These are phyloP conservation scores for Agrilus biguttatus DNA, from an alignment of 2,888 invertebrate species.

Conservation along the genomic window DNA sequence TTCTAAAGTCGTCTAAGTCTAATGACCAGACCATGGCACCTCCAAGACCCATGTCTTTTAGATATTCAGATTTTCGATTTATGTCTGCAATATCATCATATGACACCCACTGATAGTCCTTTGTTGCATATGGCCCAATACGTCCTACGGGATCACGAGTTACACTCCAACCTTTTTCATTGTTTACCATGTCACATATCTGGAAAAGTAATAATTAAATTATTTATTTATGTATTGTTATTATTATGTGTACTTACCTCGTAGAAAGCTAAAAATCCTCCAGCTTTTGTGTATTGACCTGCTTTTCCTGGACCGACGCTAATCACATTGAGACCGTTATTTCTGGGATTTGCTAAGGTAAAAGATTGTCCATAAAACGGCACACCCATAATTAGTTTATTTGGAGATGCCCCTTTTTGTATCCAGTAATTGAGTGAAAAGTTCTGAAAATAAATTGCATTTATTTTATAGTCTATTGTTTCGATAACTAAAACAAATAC, in stretches of 20 bases:
- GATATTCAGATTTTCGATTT: constrained; percentile 44
- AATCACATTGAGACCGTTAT: constrained; percentile 41
- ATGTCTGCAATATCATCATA: constrained; percentile 57
- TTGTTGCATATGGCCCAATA: constrained; percentile 60
- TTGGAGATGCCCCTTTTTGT: constrained; percentile 44
- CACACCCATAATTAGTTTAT: constrained; percentile 57
- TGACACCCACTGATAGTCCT: constrained; percentile 63
- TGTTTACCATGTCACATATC: constrained; percentile 46
- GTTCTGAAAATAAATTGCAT: constrained; percentile 33
- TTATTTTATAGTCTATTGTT: neutral
- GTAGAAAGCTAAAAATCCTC: constrained; percentile 64
- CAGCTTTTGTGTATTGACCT: constrained; percentile 52
- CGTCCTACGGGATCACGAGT: constrained; percentile 44
- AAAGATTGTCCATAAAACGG: constrained; percentile 69
- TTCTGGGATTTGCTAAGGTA: constrained; percentile 38
- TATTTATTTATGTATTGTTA: neutral
- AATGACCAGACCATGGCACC: constrained; percentile 70
- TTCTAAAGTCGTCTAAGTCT: constrained; percentile 63
- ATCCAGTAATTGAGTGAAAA: constrained; percentile 61
- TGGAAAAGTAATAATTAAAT: constrained; percentile 18
- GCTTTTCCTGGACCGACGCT: constrained; percentile 53
- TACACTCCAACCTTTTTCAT: constrained; percentile 40
- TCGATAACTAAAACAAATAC: constrained; percentile 16
- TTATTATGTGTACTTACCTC: constrained; percentile 35
- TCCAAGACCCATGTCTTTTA: constrained; percentile 43